Conservation (phyloP, 2,797 vertebrate species). For the Pelochelys cantorii region DNA sequence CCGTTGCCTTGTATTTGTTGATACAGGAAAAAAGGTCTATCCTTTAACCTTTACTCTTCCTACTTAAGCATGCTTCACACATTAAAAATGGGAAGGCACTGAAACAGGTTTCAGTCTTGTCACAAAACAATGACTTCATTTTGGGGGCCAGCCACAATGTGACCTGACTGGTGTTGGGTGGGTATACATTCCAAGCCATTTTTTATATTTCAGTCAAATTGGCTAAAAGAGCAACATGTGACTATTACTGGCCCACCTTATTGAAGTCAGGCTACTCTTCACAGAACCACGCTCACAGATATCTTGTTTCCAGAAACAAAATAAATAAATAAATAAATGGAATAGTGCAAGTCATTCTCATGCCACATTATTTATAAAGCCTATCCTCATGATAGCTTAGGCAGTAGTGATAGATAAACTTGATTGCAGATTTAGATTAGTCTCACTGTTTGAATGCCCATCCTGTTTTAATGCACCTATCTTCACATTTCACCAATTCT, state of each 20-base stretch:
- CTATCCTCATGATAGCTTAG: neutral
- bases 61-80: constrained; percentile 6
- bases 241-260: neutral
- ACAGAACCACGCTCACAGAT: fast-evolving
- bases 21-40: constrained; percentile 3
- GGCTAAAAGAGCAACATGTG: neutral
- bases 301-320: neutral
- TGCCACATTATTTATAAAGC: neutral
- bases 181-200: fast-evolving
- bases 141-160: neutral
- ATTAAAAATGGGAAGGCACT: neutral
- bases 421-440: neutral
- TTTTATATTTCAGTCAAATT: neutral
- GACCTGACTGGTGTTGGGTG: neutral
- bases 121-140: fast-evolving
- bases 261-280: neutral
- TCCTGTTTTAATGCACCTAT: fast-evolving
- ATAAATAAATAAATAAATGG: neutral
- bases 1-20: neutral
- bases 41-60: neutral
- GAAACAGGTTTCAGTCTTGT: neutral
- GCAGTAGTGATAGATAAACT: neutral
- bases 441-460: neutral
- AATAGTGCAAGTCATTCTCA: neutral
- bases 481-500: neutral